Base-by-base conservation (phyloP, 2,888 invertebrate genomes). In the Brachypalpus laphriformis region DNA sequence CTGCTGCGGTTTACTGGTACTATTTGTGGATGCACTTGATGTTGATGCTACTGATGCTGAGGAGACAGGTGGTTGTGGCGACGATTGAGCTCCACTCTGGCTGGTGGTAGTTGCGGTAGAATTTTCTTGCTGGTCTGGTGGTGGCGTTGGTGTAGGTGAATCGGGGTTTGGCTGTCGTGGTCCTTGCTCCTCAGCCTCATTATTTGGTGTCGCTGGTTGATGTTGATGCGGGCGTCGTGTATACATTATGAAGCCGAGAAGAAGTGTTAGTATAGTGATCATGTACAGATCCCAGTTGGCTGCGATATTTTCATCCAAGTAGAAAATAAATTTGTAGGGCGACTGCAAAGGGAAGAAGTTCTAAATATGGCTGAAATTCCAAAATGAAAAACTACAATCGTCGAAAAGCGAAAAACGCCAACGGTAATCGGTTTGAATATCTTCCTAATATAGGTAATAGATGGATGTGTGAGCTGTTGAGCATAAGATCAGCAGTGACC, bases 231-330 rank as follows among this genome's bases (percentile, higher is more conserved):
- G 95, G 88, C 97, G 93, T 75, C 97, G 93, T 88, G 96, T 94
- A 91, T 97, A 97, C 87, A 98, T 94, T 61, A 98, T 94, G 11
- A 96, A 93, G 28, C 96, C 97, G 57, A 99, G 93, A n/a, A 97
- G 92, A 11, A 96, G 95, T 5, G 97, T 95, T 28, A 98, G 93
- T 54, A 95, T 93, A 20, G 97, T 96, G 88, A 98, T 97, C 88
- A 98, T 93, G 92, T 97, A 98, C 66, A 98, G 93, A 93, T 99
- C 99, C 99, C 99, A 99, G 92, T 98, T 97, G 40, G 96, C 95
- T 14, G 96, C 94, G 65, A 97, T 93, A 59, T 94, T 92, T 72
- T 95, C 94, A 88, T 96, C 95, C 89, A 96, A 93, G 87, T 95
- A 93, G 89, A 95, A 93, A 8, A 96, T 90, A 87, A 94, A 91